phyloP scores from a whole-genome alignment of 2,888 invertebrate species.

The Neuroscelio doddi region DNA sequence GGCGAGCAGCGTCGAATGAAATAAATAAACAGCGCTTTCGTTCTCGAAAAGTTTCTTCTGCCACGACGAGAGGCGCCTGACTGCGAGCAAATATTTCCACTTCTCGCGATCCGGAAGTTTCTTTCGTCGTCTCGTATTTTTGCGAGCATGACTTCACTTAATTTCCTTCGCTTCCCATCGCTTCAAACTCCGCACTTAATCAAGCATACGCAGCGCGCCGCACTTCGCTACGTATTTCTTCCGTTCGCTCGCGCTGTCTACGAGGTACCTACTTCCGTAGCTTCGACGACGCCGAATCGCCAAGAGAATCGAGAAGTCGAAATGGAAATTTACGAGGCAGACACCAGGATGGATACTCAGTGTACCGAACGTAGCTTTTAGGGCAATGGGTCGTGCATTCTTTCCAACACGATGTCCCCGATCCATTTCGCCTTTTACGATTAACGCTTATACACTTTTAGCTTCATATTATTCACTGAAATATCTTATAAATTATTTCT shows the following conservation, averaged over 20 bases:
- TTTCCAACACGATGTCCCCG: slow-evolving; percentile 43
- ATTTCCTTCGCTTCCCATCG: slow-evolving; percentile 47
- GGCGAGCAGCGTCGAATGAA: slow-evolving; percentile 23
- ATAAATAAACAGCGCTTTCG: slow-evolving; percentile 32
- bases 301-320: slow-evolving; percentile 53
- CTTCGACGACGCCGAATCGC: slow-evolving; percentile 55
- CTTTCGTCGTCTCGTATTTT: slow-evolving; percentile 45
- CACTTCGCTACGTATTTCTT: slow-evolving; percentile 47
- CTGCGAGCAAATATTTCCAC: slow-evolving; percentile 36
- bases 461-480: background rate
- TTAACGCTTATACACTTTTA: slow-evolving; percentile 39
- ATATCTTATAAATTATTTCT: background rate
- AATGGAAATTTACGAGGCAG: slow-evolving; percentile 59
- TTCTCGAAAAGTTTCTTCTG: slow-evolving; percentile 24
- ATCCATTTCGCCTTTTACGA: slow-evolving; percentile 49
- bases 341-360: slow-evolving; percentile 52
- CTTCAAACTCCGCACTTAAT: slow-evolving; percentile 48
- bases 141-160: slow-evolving; percentile 48
- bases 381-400: slow-evolving; percentile 51
- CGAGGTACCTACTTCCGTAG: slow-evolving; percentile 34
- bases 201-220: slow-evolving; percentile 39
- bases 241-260: slow-evolving; percentile 30
- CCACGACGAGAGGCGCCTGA: slow-evolving; percentile 5
- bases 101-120: slow-evolving; percentile 38
- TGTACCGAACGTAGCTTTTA: slow-evolving; percentile 52